phyloP scores from a whole-genome alignment of 2,888 invertebrate species.

The Oligia latruncula region DNA sequence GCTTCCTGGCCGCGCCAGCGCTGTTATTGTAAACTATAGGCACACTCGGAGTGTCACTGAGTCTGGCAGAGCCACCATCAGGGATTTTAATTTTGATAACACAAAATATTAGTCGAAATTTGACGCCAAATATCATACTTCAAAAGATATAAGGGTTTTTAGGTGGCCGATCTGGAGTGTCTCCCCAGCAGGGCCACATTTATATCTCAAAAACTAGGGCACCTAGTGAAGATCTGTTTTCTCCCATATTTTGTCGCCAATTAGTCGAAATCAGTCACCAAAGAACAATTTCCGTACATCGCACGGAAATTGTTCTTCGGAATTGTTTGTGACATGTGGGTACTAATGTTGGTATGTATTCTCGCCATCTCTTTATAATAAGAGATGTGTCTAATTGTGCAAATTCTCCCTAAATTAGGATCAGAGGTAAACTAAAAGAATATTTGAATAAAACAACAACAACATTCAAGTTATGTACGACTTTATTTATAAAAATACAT shows the following conservation, averaged over 20 bases:
- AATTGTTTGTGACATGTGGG: neutral
- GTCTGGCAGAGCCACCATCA: no score
- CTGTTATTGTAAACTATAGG: neutral
- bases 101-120: no score
- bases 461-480: conserved; percentile 66
- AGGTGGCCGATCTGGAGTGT: no score
- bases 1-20: neutral
- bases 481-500: conserved; percentile 89
- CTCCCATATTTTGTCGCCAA: no score
- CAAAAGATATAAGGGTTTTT: no score
- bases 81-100: no score
- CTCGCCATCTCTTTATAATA: neutral
- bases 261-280: no score
- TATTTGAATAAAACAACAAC: conserved; percentile 41
- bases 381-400: neutral
- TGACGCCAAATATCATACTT: no score
- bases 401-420: neutral
- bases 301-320: neutral
- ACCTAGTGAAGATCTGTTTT: no score
- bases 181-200: no score
- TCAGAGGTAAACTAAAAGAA: neutral
- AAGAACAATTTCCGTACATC: neutral
- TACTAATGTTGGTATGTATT: neutral
- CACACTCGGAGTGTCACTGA: no score
- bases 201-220: no score